phyloP scores from a whole-genome alignment of 2,888 invertebrate genomes.

The Limnephilus marmoratus region DNA sequence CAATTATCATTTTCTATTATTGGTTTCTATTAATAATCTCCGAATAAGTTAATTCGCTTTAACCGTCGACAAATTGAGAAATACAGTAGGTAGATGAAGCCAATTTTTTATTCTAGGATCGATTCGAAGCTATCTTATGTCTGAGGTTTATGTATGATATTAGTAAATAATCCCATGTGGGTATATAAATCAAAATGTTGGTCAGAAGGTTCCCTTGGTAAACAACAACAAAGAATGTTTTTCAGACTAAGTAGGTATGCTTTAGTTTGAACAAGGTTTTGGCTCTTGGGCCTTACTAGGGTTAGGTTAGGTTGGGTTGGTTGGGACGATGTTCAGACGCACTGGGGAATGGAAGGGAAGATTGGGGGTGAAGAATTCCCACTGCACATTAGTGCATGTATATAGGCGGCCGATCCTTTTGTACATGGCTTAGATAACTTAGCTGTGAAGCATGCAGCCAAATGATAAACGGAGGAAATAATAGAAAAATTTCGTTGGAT shows the following conservation, averaged over 20 bases:
- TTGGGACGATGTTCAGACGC: constrained; percentile 36
- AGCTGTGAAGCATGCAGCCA: background rate
- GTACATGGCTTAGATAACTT: background rate
- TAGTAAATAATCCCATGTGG: background rate
- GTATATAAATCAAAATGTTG: background rate
- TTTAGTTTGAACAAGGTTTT: background rate
- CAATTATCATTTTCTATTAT: background rate
- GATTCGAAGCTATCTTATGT: background rate
- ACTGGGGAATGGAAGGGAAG: constrained; percentile 42
- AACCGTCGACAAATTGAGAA: background rate
- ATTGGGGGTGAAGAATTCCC: constrained; percentile 26
- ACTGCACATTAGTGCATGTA: constrained; percentile 3
- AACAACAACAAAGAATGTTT: background rate
- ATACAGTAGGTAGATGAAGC: background rate
- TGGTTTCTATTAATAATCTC: background rate
- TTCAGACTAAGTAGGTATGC: background rate
- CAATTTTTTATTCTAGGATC: background rate
- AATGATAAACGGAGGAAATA: background rate
- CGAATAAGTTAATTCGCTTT: too few relatives aligned
- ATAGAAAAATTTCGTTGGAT: background rate
- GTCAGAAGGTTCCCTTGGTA: background rate
- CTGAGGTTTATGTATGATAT: background rate
- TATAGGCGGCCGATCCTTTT: background rate
- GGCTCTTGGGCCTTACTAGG: background rate
- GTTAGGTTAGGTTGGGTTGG: background rate